Evolutionary conservation across 1,140 invertebrate genomes (phyloP).

Genomic region (Lepidurus packardi): DNA sequence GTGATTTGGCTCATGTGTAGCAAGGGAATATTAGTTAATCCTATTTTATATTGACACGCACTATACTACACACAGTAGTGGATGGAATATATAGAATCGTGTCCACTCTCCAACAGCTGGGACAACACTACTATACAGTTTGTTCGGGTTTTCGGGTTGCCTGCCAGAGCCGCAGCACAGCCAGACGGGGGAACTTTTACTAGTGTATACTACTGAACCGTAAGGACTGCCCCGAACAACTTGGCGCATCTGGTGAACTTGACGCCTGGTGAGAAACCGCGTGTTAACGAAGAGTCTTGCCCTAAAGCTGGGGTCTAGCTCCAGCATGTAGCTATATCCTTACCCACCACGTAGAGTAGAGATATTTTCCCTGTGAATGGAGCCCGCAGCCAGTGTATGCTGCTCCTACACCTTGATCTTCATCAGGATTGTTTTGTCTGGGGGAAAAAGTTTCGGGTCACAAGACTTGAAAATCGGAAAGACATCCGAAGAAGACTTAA

Average conservation of each 20-base stretch:
- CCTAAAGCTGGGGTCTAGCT: conserved; percentile 10
- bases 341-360: not conserved
- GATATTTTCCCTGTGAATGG: not conserved
- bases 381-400: not conserved
- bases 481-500: not conserved
- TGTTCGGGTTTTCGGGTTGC: not conserved
- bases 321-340: not conserved
- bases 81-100: not conserved
- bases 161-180: too few species aligned
- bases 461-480: not conserved
- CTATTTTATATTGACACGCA: not conserved
- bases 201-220: too few species aligned
- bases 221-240: too few species aligned
- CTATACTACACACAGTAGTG: not conserved
- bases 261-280: not conserved
- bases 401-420: not conserved
- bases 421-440: not conserved
- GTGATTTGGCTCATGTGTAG: not conserved
- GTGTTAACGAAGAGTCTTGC: not conserved
- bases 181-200: too few species aligned
- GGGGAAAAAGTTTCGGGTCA: not conserved
- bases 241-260: not conserved
- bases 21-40: not conserved
- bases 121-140: not conserved
- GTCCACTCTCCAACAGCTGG: not conserved